Base-by-base conservation (phyloP, 1,140 invertebrate genomes). In the Agrypnia vestita region DNA sequence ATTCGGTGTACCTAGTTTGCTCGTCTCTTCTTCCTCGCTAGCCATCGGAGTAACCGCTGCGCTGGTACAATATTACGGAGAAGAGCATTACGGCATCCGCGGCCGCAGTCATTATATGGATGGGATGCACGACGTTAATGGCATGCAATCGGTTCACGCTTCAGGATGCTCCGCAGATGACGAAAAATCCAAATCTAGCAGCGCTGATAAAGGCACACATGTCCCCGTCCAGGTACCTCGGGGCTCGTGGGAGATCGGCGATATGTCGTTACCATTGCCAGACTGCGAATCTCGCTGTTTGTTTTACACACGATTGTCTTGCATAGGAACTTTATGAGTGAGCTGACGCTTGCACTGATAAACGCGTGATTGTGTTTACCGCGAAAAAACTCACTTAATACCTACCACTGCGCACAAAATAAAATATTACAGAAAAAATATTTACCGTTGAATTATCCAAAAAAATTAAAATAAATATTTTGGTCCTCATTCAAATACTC, bases 61-160 rank as follows among this genome's bases (percentile, higher is more conserved):
- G 12, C 25, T 53, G 51, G 21, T 53, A 73, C 71, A 21, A 46
- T 46, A 47, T 61, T 61, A 21, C 73, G n/a, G 76, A 78, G 67
- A 17, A 71, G 46, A 67, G 74, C 62, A 53, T 80, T 80, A 77
- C 79, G 47, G 74, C 79, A 77, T 61, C 46, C 69, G 44, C 35
- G 56, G 7, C 53, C 46, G 21, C 0, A 61, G 79, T 44, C 74
- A 80, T 77, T 80, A 80, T 73, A 62, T 76, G 79, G 61, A 72
- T 77, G 64, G 47, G 79, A 80, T 59, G 79, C 79, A 80, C 79
- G 79, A 80, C 47, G 46, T 43, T 71, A 62, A 79, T 78, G 53
- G 17, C 51, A 78, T 79, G 77, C 77, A 79, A 79, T 79, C 69
- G 77, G 76, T 71, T 64, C 64, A 71, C 55, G 74, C 55, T 74